These are phyloP conservation scores for Agrypnus murinus DNA, from an alignment of 2,888 invertebrate species.

Conservation along the genomic window DNA sequence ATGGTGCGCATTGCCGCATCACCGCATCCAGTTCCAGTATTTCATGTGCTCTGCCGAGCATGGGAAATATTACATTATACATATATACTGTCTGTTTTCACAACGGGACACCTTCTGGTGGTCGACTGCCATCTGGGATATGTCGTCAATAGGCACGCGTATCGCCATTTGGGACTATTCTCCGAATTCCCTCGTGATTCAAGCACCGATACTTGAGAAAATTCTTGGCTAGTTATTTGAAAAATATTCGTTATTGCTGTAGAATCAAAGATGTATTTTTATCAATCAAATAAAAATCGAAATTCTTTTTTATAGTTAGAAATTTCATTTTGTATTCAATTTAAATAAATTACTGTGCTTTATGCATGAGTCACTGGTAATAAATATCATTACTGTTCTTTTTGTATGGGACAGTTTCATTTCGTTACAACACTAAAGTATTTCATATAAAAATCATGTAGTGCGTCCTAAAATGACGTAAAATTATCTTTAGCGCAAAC, in stretches of 20 bases:
- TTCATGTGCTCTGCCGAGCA: conserved; percentile 65
- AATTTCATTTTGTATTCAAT: no score
- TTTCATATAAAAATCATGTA: no score
- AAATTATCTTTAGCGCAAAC: no score
- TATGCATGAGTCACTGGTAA: no score
- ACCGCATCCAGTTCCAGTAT: conserved; percentile 67
- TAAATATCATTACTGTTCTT: no score
- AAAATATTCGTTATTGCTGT: conserved; percentile 10
- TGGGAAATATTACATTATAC: conserved; percentile 68
- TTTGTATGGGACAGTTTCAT: no score
- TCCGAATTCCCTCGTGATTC: conserved; percentile 21
- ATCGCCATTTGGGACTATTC: conserved; percentile 43
- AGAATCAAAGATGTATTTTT: background rate
- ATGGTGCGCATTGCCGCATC: conserved; percentile 68
- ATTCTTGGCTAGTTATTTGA: conserved; percentile 14
- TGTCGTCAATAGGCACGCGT: conserved; percentile 53
- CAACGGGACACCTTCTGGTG: conserved; percentile 64
- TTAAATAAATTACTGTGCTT: no score
- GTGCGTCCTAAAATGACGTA: no score
- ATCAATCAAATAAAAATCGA: no score
- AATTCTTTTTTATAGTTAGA: no score
- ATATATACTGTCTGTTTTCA: conserved; percentile 65
- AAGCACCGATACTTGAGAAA: conserved; percentile 5
- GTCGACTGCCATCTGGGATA: conserved; percentile 60
- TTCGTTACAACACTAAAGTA: no score